Evolutionary conservation across 2,797 vertebrate genomes (phyloP), one percentile per base, ranked within the genome.

Genomic region (Hemitrygon akajei): DNA sequence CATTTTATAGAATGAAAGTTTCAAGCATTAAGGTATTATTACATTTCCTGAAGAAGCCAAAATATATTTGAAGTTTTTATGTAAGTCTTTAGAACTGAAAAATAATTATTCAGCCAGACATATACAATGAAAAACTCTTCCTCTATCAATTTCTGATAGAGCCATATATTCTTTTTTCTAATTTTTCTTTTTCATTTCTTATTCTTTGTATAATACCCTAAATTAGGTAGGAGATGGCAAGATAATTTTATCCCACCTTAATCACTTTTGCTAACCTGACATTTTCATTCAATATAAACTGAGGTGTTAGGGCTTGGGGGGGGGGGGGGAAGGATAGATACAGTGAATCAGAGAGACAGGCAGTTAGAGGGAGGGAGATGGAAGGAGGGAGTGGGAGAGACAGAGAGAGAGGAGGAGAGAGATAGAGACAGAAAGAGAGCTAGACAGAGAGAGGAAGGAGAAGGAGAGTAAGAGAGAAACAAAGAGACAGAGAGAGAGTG

Each of bases 231-330:
- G 16, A 47, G 14, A 76, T 47, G 91, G 14, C 14, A 73, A 30
- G 27, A 73, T 76, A 93, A 93, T 75, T 93, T 56, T 58, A 58
- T 27, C 1, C 14, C 1, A 37, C 12, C 16, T 30, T 9, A 10
- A 47, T 73, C 97, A 97, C 97, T 97, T 97, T 97, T 97, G 97
- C 97, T 97, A 97, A 97, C 97, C 96, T 97, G 96, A 97, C 97
- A 97, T 97, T 97, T 97, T 97, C 97, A 97, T 97, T 97, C 97
- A 97, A 97, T 97, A 97, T 97, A 97, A 96, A 97, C 97, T 97
- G 97, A 97, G 97, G 97, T 97, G 97, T 97, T 47, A 16, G 71
- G 5, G 22, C 4, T 18, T 22, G 71, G 5, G 22, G 6, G 71
- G 0, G 0, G n/a, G 22, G 71, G 22, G 71, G 22, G 71, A 5